Conservation (phyloP, 1,140 invertebrate species). For the Drosophila teissieri region DNA sequence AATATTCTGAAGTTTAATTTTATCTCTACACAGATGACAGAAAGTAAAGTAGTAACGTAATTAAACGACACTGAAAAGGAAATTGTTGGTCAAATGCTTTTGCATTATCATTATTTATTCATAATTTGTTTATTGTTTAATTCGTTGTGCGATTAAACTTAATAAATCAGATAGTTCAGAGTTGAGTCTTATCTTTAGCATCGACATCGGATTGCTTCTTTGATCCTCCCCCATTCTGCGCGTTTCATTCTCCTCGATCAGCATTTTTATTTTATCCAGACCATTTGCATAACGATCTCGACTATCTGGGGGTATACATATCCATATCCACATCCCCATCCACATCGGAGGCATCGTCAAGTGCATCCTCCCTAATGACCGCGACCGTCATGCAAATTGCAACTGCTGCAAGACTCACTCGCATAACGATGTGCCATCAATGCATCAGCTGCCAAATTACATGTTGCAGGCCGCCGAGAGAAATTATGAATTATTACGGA, state of each 20-base stretch:
- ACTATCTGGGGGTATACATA: slow-evolving; percentile 6
- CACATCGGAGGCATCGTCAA: slow-evolving; percentile 21
- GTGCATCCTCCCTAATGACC: slow-evolving; percentile 43
- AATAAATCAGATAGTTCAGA: background rate
- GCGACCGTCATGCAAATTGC: slow-evolving; percentile 55
- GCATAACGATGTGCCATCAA: slow-evolving; percentile 41
- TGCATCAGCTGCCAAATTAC: slow-evolving; percentile 72
- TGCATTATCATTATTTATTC: background rate
- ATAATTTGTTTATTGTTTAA: background rate
- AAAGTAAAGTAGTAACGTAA: no score
- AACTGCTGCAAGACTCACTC: slow-evolving; percentile 7
- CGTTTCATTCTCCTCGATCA: background rate
- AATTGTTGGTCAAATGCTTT: no score
- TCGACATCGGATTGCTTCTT: slow-evolving; percentile 3
- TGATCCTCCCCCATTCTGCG: background rate
- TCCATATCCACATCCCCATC: no score
- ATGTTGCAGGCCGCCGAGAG: slow-evolving; percentile 48
- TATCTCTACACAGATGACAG: no score
- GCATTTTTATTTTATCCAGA: background rate
- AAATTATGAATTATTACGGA: slow-evolving; percentile 52
- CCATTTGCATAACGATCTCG: slow-evolving; percentile 39
- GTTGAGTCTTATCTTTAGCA: background rate
- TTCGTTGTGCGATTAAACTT: background rate
- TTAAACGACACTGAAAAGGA: no score
- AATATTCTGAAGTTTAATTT: no score